phyloP scores from a whole-genome alignment of 2,113 vertebrate species.

The Leucoraja erinaceus region DNA sequence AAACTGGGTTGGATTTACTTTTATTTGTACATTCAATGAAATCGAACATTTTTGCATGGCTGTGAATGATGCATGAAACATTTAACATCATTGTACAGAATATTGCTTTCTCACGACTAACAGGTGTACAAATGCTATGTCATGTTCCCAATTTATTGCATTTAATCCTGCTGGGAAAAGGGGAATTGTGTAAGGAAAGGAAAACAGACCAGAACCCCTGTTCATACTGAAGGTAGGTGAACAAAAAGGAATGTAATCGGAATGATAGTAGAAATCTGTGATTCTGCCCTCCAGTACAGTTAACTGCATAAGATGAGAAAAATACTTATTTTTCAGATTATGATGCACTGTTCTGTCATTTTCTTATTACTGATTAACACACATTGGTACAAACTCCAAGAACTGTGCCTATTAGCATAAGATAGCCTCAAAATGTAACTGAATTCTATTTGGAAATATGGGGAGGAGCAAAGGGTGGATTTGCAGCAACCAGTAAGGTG shows the following conservation, averaged over 20 bases:
- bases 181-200: neutral
- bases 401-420: no score
- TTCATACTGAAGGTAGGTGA: neutral
- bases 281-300: no score
- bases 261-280: neutral
- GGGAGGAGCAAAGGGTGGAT: conserved; percentile 26
- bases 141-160: neutral
- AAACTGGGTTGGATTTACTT: neutral
- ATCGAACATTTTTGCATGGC: neutral
- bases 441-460: neutral
- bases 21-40: neutral
- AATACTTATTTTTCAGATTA: neutral
- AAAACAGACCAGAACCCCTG: neutral
- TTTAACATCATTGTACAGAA: neutral
- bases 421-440: neutral
- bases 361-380: conserved; percentile 17
- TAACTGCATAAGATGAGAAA: neutral
- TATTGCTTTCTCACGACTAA: neutral
- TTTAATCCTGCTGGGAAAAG: neutral
- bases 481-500: neutral
- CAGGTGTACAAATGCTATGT: neutral
- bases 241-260: neutral
- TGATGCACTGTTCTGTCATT: neutral
- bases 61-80: neutral
- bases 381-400: neutral